These are phyloP conservation scores for Sceloporus undulatus DNA, from an alignment of 2,113 vertebrate species.

Conservation along the genomic window DNA sequence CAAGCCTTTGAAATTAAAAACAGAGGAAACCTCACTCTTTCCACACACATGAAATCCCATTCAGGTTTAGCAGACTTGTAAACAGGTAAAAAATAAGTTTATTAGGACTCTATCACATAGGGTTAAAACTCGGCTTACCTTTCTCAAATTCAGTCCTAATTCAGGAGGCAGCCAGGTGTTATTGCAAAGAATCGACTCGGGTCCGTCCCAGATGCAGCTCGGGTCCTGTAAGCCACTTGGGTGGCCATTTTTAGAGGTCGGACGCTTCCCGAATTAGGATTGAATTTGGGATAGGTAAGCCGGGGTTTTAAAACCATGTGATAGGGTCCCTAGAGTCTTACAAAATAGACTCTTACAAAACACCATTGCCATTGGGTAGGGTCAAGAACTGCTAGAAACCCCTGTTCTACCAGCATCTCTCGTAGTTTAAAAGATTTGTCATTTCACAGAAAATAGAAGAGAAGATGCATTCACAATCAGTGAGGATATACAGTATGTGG, in stretches of 20 bases:
- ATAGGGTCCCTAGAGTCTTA: background rate
- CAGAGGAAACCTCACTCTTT: background rate
- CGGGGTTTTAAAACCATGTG: too few relatives aligned
- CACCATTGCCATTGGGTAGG: background rate
- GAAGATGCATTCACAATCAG: background rate
- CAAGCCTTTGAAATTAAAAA: background rate
- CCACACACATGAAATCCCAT: background rate
- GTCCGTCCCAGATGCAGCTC: too few relatives aligned
- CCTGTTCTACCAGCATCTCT: background rate
- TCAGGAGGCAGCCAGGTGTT: too few relatives aligned
- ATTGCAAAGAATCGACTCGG: too few relatives aligned
- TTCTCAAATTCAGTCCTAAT: too few relatives aligned
- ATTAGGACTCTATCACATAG: too few relatives aligned
- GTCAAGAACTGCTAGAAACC: constrained; percentile 1
- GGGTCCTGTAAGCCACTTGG: too few relatives aligned
- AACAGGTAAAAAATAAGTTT: background rate
- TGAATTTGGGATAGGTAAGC: too few relatives aligned
- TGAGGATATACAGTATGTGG: background rate
- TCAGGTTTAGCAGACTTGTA: background rate
- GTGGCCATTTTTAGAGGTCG: too few relatives aligned
- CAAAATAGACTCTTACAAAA: background rate
- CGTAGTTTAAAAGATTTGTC: background rate
- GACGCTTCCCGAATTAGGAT: too few relatives aligned
- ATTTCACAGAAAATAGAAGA: background rate
- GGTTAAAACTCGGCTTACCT: too few relatives aligned